Evolutionary conservation across 2,797 vertebrate species (phyloP).

Genomic region (Hemitrygon akajei): DNA sequence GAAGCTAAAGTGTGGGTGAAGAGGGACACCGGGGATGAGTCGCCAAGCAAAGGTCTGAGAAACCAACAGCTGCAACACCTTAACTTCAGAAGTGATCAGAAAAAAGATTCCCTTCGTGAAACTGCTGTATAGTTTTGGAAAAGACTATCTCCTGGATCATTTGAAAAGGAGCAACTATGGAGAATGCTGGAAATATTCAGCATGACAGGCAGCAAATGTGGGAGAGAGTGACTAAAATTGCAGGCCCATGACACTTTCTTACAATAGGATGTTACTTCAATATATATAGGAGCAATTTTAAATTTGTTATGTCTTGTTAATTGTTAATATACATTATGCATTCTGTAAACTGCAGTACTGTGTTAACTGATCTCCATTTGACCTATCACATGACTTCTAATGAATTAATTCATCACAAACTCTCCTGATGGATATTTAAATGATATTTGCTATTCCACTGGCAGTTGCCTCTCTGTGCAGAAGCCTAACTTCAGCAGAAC

Average conservation of each 20-base stretch:
- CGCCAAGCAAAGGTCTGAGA: not conserved
- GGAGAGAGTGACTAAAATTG: too few relatives aligned
- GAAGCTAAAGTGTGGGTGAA: slow-evolving; percentile 23
- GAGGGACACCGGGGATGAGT: not conserved
- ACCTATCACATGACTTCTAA: not conserved
- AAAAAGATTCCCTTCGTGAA: not conserved
- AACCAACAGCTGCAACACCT: not conserved
- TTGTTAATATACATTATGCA: not conserved
- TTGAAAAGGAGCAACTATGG: not conserved
- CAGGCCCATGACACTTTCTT: too few relatives aligned
- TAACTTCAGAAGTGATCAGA: not conserved
- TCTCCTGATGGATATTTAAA: not conserved
- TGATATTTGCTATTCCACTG: not conserved
- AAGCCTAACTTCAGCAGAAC: not conserved
- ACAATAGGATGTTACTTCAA: not conserved
- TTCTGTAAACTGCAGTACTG: not conserved
- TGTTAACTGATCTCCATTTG: not conserved
- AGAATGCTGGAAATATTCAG: too few relatives aligned
- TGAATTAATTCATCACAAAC: not conserved
- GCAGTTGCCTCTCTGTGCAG: slow-evolving; percentile 16
- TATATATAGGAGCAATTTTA: not conserved
- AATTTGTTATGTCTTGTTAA: not conserved
- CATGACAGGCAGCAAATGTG: too few relatives aligned
- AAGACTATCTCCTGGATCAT: not conserved
- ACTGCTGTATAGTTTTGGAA: slow-evolving; percentile 4